Evolutionary conservation across 2,888 invertebrate genomes (phyloP).

Genomic region (Eurytoma californica): DNA sequence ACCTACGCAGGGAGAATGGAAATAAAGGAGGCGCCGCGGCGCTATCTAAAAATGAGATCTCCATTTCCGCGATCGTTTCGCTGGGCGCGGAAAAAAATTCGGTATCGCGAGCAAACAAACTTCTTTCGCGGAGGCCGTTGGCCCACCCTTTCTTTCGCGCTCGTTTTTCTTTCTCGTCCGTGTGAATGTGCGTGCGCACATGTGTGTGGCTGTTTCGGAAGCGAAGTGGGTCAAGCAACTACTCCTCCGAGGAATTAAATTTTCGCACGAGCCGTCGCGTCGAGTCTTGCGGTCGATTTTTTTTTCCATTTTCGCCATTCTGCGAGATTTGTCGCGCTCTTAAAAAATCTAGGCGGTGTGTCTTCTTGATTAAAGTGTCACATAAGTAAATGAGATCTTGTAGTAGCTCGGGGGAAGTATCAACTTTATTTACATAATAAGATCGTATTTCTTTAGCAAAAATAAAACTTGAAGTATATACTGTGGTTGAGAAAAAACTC

Average conservation of each 20-base stretch:
- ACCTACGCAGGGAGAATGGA: not conserved
- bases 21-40: not conserved
- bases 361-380: no score
- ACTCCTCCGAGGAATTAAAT: slow-evolving; percentile 46
- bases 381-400: no score
- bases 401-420: no score
- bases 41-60: slow-evolving; percentile 30
- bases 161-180: not conserved
- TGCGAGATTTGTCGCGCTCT: no score
- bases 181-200: not conserved
- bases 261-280: slow-evolving; percentile 2
- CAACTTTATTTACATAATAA: no score
- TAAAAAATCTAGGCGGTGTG: no score
- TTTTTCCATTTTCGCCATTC: no score
- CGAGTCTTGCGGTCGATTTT: not conserved
- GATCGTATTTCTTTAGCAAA: no score
- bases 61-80: not conserved
- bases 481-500: no score
- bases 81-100: not conserved
- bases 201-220: not conserved
- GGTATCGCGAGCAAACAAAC: not conserved
- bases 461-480: no score
- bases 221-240: slow-evolving; percentile 32
- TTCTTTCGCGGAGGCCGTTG: not conserved
- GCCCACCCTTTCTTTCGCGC: not conserved